Base-by-base conservation (phyloP, 2,113 vertebrate genomes). In the Platichthys flesus region DNA sequence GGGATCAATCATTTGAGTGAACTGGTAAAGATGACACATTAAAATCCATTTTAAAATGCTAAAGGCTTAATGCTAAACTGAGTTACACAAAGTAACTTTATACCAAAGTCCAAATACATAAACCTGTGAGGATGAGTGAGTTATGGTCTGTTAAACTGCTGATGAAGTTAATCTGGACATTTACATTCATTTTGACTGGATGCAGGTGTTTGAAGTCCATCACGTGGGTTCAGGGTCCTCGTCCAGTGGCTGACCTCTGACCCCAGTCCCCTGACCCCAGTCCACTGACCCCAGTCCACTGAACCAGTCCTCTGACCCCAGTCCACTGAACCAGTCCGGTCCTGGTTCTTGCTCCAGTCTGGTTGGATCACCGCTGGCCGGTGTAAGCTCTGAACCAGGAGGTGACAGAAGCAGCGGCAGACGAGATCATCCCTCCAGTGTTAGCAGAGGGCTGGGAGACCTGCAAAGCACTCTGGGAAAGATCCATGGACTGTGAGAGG, bases 341-440 rank as follows among this genome's bases (percentile, higher is more conserved):
- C 16, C 55, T 0, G 15, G 63, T 12, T 4, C 35, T 9, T 1
- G 8, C 35, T 37, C 9, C 2, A 1, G 66, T 12, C 58, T 12
- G 1, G 9, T 9, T 2, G 0, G 57, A 1, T 92, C 93, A 99
- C 81, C 97, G 97, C 79, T 98, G 97, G 14, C 98, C 97, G 0
- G 97, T 99, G 94, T 99, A 99, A 0, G 96, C 95, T 72, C 96
- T 96, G 80, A 97, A 91, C 97, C 97, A 98, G 18, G 97, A 99
- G 14, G 97, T 96, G 71, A 99, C 97, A 0, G 98, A 99, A 60
- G 98, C 97, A 0, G 97, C 98, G 0, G 97, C 97, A 0, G 98
- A 99, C 0, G 97, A 98, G 89, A 99, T 98, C 96, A 99, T 98
- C 0, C 98, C 98, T 0, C 97, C 98, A 0, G 96, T 91, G n/a